phyloP scores from a whole-genome alignment of 2,113 vertebrate species.

The Athene noctua region DNA sequence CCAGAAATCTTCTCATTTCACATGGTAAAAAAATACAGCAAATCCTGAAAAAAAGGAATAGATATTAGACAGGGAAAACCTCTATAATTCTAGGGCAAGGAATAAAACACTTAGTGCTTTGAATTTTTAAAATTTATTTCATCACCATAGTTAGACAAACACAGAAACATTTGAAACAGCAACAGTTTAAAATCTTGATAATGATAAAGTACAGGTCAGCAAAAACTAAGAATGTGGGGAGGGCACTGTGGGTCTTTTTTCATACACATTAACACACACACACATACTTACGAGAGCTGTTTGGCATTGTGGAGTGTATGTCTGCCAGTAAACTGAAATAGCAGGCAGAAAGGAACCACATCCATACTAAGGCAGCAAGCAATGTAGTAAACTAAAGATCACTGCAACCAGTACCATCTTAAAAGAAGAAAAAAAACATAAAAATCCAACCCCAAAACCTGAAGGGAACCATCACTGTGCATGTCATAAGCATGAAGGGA shows the following conservation, averaged over 20 bases:
- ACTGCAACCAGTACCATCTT: neutral
- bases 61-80: neutral
- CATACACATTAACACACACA: neutral
- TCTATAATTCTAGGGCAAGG: neutral
- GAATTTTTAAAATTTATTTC: neutral
- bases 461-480: neutral
- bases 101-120: neutral
- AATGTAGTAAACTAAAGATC: neutral
- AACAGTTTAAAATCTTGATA: neutral
- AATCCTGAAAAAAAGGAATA: neutral
- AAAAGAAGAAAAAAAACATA: neutral
- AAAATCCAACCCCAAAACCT: neutral
- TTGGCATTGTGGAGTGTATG: no score
- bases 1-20: neutral
- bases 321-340: neutral
- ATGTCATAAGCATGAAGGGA: neutral
- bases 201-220: neutral
- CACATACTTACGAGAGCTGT: no score
- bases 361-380: neutral
- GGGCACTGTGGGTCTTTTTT: neutral
- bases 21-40: neutral
- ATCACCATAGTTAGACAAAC: neutral
- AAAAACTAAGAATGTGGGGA: neutral
- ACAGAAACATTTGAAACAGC: neutral
- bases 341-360: neutral